A percentile compares a stretch with the other conserved stretches of the same genome.
Conservation (phyloP, 2,113 vertebrate genomes). For the Mystacornis crossleyi region DNA sequence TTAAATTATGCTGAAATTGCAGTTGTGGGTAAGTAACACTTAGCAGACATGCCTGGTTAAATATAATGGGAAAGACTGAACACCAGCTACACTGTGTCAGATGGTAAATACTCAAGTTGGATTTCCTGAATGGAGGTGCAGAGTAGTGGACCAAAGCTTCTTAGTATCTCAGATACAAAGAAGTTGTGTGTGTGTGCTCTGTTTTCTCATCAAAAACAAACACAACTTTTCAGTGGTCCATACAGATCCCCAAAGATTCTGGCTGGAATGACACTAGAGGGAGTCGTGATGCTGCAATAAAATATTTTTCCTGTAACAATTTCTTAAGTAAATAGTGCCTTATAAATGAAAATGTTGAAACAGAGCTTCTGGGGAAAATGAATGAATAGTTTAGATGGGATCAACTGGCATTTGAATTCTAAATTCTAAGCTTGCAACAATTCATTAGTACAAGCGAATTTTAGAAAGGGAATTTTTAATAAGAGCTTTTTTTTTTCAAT, state of each 20-base stretch:
- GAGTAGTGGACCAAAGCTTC: background rate
- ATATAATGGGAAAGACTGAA: background rate
- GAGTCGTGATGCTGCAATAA: constrained; percentile 59
- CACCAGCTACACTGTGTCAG: background rate
- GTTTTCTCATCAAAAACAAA: background rate
- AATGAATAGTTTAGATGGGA: background rate
- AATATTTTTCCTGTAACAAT: background rate
- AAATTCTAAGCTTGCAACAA: background rate
- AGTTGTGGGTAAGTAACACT: background rate
- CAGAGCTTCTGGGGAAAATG: background rate
- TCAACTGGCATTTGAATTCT: background rate
- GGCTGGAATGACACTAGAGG: constrained; percentile 59
- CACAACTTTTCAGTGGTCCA: background rate
- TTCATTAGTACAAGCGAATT: background rate
- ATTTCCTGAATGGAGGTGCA: background rate
- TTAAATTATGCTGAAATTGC: background rate
- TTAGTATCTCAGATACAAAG: background rate
- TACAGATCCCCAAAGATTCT: background rate
- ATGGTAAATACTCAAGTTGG: background rate
- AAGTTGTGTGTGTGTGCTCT: background rate
- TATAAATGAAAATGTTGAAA: background rate
- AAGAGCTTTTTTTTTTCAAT: background rate
- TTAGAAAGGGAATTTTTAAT: background rate
- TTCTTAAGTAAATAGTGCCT: background rate
- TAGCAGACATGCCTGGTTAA: background rate